Evolutionary conservation across 1,140 invertebrate genomes (phyloP), one percentile per base, ranked within the genome.

Genomic region (Atta colombica): DNA sequence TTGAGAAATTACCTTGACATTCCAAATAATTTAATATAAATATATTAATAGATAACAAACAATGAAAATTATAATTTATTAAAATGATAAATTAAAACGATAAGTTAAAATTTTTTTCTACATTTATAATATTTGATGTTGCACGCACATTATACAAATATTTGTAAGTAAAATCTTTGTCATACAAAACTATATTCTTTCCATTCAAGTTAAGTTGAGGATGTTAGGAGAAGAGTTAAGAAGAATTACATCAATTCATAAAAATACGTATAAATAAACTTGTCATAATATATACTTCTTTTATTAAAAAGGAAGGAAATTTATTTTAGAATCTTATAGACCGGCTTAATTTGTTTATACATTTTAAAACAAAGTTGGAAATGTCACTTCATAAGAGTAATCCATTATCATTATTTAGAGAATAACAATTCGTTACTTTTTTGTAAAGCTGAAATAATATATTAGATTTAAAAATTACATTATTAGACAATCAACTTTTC

Each of bases 1-100:
- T 74, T 31, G 55, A 74, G 39, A 74, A 61, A 75, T 74, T 74
- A 58, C 25, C 28, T 61, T 74, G 14, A 39, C n/a, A 49, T 31
- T 51, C 35, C 4, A 81, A 39, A n/a, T 75, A 51, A 75, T 75
- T 49, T 51, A 61, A 63, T 16, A 21, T 0, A 31, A 3, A 49
- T 53, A 45, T 7, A 31, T n/a, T 18, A 31, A 39, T 53, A 63
- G 21, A 68, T 39, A 51, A 71, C 7, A n/a, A 28, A 49, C 16
- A 49, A 66, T 45, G 3, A 21, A 14, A 45, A 0, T 35, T 21
- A 45, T 58, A 58, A 58, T 58, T 81, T 45, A 10, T 58, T 58
- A 51, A 31, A 45, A 25, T 8, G 21, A 49, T 63, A 63, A 77
- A 61, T 49, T 49, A 63, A 77, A 80, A 39, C n/a, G 16, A 55